Conservation (phyloP, 2,797 vertebrate genomes). For the Mionectes olivaceus region DNA sequence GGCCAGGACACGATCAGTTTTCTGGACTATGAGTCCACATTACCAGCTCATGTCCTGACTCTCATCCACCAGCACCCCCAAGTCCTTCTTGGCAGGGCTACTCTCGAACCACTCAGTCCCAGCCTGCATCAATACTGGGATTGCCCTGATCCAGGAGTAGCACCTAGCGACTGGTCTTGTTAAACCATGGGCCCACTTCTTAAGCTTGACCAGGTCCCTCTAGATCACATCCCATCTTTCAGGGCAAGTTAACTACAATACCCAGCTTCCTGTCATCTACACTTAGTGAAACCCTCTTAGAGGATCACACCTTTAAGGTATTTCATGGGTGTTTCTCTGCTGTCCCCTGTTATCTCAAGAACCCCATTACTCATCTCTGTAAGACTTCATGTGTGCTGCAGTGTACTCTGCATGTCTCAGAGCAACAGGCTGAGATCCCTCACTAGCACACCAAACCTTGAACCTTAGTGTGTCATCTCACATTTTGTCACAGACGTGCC, state of each 20-base stretch:
- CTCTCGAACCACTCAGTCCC: neutral
- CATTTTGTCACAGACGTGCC: neutral
- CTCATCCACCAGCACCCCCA: neutral
- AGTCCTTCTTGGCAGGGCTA: rapidly evolving
- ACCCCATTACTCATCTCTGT: neutral
- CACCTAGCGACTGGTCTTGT: neutral
- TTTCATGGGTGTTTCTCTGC: neutral
- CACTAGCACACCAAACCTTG: rapidly evolving
- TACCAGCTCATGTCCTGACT: rapidly evolving
- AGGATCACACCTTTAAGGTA: neutral
- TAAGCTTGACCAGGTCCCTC: neutral
- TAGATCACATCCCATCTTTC: neutral
- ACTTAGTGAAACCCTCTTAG: neutral
- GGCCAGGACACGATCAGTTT: rapidly evolving
- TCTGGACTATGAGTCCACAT: neutral
- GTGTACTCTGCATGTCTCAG: neutral
- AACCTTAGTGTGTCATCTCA: neutral
- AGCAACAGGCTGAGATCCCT: neutral
- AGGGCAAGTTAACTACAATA: neutral
- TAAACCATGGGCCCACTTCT: neutral
- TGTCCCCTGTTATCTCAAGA: neutral
- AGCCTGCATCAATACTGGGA: neutral
- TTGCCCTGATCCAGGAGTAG: neutral
- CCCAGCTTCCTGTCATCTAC: neutral
- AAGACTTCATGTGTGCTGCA: neutral